A percentile compares a stretch with the other conserved stretches of the same genome.
These are phyloP conservation scores for Eidolon dupreanum DNA, from an alignment of 2,797 vertebrate genomes.

Conservation along the genomic window DNA sequence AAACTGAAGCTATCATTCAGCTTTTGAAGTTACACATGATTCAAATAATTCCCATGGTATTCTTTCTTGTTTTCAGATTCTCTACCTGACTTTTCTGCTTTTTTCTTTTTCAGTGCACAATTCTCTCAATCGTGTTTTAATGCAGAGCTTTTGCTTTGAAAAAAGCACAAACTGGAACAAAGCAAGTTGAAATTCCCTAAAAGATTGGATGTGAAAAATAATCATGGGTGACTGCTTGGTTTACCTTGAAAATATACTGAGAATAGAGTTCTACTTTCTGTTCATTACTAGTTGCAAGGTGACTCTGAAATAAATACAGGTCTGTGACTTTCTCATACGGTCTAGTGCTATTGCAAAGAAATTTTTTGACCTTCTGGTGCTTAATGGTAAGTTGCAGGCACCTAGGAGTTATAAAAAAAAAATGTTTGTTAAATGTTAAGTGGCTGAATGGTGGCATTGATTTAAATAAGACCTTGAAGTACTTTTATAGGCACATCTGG, in stretches of 20 bases:
- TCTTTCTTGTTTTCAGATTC: neutral
- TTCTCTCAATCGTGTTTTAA: slow-evolving; percentile 4
- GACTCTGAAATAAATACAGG: slow-evolving; percentile 42
- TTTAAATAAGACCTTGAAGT: slow-evolving; percentile 49
- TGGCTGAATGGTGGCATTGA: neutral
- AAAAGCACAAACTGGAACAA: slow-evolving; percentile 45
- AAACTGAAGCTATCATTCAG: neutral
- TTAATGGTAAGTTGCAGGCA: slow-evolving; percentile 3
- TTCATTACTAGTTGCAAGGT: slow-evolving; percentile 60
- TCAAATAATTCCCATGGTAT: neutral
- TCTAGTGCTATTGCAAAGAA: slow-evolving; percentile 22
- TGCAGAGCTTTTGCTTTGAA: slow-evolving; percentile 48
- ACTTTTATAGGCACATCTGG: slow-evolving; percentile 18
- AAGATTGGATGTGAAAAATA: slow-evolving; percentile 71
- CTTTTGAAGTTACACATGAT: neutral
- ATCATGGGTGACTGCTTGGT: slow-evolving; percentile 54
- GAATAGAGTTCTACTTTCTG: slow-evolving; percentile 56
- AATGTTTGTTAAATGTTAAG: slow-evolving; percentile 46
- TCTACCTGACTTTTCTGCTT: neutral
- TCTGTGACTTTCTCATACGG: neutral
- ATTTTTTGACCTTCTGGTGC: slow-evolving; percentile 33
- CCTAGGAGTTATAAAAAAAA: neutral
- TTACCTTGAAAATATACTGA: slow-evolving; percentile 71
- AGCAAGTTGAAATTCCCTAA: slow-evolving; percentile 59
- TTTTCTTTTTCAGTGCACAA: neutral